Percentiles rank a stretch among this genome's conserved stretches.
phyloP scores from a whole-genome alignment of 2,888 invertebrate species.

The Orthonevra nobilis region DNA sequence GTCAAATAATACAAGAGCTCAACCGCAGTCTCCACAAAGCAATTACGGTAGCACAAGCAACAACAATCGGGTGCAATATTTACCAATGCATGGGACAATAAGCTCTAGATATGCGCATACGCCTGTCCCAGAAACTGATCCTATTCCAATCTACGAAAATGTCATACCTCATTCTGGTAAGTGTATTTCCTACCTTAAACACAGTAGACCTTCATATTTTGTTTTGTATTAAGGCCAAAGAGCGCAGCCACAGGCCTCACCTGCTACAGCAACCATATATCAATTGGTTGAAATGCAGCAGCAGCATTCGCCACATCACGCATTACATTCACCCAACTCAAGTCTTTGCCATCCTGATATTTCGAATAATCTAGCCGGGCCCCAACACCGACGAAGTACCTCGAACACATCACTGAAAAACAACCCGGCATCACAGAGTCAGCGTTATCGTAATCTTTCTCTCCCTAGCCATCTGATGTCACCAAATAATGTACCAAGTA shows the following conservation, averaged over 20 bases:
- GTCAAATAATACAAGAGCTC: constrained; percentile 84
- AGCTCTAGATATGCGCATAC: constrained; percentile 79
- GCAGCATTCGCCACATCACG: constrained; percentile 58
- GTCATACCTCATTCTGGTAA: constrained; percentile 82
- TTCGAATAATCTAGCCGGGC: constrained; percentile 74
- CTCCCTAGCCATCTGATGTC: constrained; percentile 76
- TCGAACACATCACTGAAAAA: constrained; percentile 75
- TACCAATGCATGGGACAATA: constrained; percentile 79
- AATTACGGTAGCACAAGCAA: constrained; percentile 78
- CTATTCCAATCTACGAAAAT: constrained; percentile 84
- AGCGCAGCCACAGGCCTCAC: constrained; percentile 80
- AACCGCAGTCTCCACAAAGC: constrained; percentile 89
- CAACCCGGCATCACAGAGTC: constrained; percentile 72
- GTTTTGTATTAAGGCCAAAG: constrained; percentile 77
- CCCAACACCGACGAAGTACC: constrained; percentile 77
- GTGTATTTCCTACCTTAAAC: not conserved
- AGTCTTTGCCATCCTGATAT: constrained; percentile 71
- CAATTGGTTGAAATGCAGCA: constrained; percentile 76
- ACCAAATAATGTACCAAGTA: constrained; percentile 46
- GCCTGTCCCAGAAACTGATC: constrained; percentile 82
- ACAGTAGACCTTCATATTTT: too few species aligned
- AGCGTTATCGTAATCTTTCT: constrained; percentile 79
- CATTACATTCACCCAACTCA: constrained; percentile 62
- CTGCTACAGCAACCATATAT: constrained; percentile 78
- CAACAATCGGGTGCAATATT: constrained; percentile 80